phyloP scores from a whole-genome alignment of 2,113 vertebrate species.

The Amblyornis subalaris region DNA sequence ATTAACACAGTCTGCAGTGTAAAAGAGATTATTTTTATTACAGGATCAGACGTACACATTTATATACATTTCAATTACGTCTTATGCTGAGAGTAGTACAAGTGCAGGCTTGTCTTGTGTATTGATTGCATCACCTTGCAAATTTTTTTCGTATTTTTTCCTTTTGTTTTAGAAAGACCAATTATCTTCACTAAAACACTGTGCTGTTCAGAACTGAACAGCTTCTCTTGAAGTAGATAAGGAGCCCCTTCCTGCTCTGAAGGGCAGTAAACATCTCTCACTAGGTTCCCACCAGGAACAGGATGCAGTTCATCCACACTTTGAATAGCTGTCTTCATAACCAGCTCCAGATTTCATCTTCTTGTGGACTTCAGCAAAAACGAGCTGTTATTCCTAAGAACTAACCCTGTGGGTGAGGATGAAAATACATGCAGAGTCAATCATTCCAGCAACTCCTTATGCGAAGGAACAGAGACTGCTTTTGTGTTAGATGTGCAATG shows the following conservation, averaged over 20 bases:
- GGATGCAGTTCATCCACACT: not conserved
- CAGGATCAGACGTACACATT: not conserved
- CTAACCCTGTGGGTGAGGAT: not conserved
- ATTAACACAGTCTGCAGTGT: not conserved
- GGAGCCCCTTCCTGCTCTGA: not conserved
- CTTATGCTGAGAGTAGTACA: not conserved
- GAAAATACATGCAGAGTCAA: not conserved
- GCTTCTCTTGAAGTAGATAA: not conserved
- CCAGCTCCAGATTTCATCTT: not conserved
- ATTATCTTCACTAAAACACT: not conserved
- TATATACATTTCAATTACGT: not conserved
- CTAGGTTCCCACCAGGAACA: not conserved
- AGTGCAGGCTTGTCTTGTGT: not conserved
- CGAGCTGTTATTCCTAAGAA: not conserved
- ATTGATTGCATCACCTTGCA: not conserved
- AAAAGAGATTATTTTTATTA: constrained; percentile 22
- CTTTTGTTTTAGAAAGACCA: not conserved
- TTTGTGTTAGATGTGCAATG: not conserved
- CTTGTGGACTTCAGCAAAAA: not conserved
- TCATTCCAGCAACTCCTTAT: not conserved
- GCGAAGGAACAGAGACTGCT: not conserved
- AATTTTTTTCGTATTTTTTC: not conserved
- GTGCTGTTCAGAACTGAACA: not conserved
- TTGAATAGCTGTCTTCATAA: not conserved
- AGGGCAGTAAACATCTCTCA: not conserved